phyloP scores from a whole-genome alignment of 2,797 vertebrate species.

The Cynopterus sphinx region DNA sequence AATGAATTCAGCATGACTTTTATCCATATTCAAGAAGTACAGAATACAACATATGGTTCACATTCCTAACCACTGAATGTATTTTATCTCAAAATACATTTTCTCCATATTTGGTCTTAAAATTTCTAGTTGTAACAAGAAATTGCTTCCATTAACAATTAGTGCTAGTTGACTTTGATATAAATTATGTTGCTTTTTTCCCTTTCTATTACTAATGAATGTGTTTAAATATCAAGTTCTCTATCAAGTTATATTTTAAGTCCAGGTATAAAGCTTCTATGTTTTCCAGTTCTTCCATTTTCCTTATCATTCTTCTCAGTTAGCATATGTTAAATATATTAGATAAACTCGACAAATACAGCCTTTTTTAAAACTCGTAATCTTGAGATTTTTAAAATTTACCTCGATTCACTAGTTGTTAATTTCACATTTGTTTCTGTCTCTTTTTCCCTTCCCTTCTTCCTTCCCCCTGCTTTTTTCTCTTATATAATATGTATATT shows the following conservation, averaged over 20 bases:
- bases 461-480: no score
- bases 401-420: neutral
- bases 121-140: neutral
- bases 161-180: neutral
- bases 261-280: neutral
- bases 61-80: neutral
- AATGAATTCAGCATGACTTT: neutral
- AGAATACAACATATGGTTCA: neutral
- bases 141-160: no score
- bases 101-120: neutral
- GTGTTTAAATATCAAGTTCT: neutral
- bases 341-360: neutral
- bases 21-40: rapidly evolving
- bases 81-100: neutral
- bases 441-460: neutral
- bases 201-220: neutral
- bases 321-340: neutral
- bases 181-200: neutral
- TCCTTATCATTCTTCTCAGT: neutral
- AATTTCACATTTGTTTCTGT: neutral
- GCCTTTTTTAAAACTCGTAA: neutral
- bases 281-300: neutral
- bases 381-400: neutral
- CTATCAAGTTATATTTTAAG: neutral
- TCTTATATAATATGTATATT: neutral